Percentiles rank a stretch among this genome's conserved stretches.
These are phyloP conservation scores for Porites evermanni DNA, from an alignment of 92 coral and sea anemone genomes.

Conservation along the genomic window DNA sequence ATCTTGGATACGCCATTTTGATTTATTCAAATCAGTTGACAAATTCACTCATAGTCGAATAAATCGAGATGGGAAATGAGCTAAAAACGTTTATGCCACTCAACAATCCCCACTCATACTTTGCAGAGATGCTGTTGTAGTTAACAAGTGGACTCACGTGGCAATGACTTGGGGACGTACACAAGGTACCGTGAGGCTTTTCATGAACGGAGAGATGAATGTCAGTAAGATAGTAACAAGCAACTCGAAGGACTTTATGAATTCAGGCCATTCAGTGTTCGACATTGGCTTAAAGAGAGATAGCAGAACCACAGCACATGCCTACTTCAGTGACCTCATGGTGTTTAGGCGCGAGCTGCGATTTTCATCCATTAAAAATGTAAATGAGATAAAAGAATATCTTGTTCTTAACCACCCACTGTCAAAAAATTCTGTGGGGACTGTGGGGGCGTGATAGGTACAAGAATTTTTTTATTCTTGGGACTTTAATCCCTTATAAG, in stretches of 20 bases:
- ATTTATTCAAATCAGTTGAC: too few species aligned
- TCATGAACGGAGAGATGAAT: conserved; percentile 13
- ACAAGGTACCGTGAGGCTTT: neutral
- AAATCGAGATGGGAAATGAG: neutral
- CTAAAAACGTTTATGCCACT: too few species aligned
- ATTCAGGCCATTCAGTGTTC: conserved; percentile 22
- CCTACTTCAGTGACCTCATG: conserved; percentile 23
- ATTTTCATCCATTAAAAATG: neutral
- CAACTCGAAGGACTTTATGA: conserved; percentile 3
- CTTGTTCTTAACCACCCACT: conserved; percentile 10
- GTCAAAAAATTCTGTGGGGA: neutral
- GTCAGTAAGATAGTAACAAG: neutral
- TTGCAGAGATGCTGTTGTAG: neutral
- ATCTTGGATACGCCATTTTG: too few species aligned
- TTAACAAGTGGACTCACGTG: conserved; percentile 19
- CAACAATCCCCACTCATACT: neutral
- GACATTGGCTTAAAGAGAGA: conserved; percentile 56
- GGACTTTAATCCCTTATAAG: too few species aligned
- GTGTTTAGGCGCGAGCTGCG: conserved; percentile 13
- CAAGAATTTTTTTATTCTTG: too few species aligned
- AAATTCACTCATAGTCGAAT: too few species aligned
- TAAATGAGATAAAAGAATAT: neutral
- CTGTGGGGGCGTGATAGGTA: too few species aligned
- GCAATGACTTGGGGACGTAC: conserved; percentile 29
- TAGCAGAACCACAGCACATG: neutral